Evolutionary conservation across 2,888 invertebrate species (phyloP).

Genomic region (Eucera pruinosa): DNA sequence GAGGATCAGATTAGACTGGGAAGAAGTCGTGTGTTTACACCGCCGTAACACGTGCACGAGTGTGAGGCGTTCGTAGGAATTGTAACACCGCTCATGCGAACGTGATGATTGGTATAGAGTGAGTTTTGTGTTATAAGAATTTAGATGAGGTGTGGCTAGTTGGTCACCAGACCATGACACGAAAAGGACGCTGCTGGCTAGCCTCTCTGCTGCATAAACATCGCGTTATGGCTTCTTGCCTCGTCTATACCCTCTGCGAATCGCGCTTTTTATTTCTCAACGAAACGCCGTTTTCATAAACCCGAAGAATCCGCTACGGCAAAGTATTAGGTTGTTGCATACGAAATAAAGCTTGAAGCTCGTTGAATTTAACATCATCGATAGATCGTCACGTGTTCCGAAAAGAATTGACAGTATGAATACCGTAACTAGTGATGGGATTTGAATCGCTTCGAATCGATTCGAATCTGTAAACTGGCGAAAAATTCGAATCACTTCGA

Average conservation of each 20-base stretch:
- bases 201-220: slow-evolving; percentile 68
- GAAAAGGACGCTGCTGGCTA: slow-evolving; percentile 74
- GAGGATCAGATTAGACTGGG: slow-evolving; percentile 1
- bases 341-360: too few relatives aligned
- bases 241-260: slow-evolving; percentile 4
- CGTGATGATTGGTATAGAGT: slow-evolving; percentile 40
- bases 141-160: slow-evolving; percentile 79
- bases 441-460: too few relatives aligned
- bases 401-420: too few relatives aligned
- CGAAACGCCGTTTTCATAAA: slow-evolving; percentile 33
- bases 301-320: neutral
- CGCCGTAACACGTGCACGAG: slow-evolving; percentile 1
- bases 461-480: too few relatives aligned
- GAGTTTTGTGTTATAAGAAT: slow-evolving; percentile 63
- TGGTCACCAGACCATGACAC: slow-evolving; percentile 78
- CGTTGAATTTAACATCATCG: too few relatives aligned
- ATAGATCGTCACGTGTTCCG: too few relatives aligned
- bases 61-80: slow-evolving; percentile 24
- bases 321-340: neutral
- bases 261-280: slow-evolving; percentile 32
- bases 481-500: too few relatives aligned
- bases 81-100: slow-evolving; percentile 38
- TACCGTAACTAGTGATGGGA: too few relatives aligned
- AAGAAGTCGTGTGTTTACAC: slow-evolving; percentile 3
- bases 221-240: slow-evolving; percentile 73